Evolutionary conservation across 2,113 vertebrate species (phyloP).

Genomic region (Chitala chitala): DNA sequence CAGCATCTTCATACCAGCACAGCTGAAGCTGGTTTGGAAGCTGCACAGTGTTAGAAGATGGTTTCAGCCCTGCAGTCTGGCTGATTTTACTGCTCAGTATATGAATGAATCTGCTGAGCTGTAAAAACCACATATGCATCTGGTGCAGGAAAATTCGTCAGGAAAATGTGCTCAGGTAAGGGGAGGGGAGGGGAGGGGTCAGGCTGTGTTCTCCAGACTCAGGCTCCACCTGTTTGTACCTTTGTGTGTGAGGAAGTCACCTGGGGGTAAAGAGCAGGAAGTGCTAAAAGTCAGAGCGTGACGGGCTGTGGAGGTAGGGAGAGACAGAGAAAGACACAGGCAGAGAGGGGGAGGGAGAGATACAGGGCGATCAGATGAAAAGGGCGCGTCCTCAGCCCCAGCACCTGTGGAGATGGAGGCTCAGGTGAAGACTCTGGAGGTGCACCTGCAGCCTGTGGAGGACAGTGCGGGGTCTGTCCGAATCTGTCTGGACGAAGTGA

Average conservation of each 20-base stretch:
- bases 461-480: conserved; percentile 33
- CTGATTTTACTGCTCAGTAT: neutral
- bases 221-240: neutral
- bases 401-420: conserved; percentile 17
- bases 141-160: neutral
- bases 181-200: neutral
- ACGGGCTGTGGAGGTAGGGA: conserved; percentile 13
- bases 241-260: conserved; percentile 5
- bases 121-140: neutral
- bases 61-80: neutral
- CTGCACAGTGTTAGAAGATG: neutral
- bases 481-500: conserved; percentile 58
- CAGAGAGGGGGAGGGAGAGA: no score
- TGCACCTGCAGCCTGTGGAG: conserved; percentile 11
- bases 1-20: neutral
- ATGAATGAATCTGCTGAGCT: neutral
- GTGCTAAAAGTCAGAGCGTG: neutral
- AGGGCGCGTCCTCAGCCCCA: conserved; percentile 14
- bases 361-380: no score
- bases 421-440: conserved; percentile 23
- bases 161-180: neutral
- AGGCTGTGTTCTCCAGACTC: neutral
- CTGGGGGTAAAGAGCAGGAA: conserved; percentile 3
- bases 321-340: no score
- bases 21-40: neutral